Evolutionary conservation across 1,140 invertebrate genomes (phyloP).

Genomic region (Zelostemma sp.): DNA sequence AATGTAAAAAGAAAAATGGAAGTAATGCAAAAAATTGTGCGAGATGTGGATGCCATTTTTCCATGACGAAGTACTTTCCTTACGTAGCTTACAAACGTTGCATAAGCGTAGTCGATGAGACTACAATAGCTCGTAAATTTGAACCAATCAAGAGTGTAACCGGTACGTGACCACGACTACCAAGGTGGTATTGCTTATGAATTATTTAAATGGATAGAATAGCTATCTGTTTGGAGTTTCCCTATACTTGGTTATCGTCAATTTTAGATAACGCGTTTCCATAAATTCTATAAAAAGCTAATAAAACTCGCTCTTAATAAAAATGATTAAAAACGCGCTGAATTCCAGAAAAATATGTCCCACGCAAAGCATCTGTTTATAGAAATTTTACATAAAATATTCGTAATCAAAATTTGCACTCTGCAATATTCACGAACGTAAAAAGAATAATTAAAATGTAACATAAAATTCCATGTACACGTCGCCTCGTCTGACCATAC

Average conservation of each 20-base stretch:
- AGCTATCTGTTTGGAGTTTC: conserved; percentile 47
- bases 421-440: too few species aligned
- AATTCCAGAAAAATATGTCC: too few species aligned
- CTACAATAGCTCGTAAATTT: conserved; percentile 69
- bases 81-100: conserved; percentile 56
- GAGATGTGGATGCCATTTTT: conserved; percentile 53
- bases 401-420: too few species aligned
- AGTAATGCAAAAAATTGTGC: too few species aligned
- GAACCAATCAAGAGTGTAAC: conserved; percentile 64
- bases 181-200: conserved; percentile 66
- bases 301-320: neutral
- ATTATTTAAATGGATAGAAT: conserved; percentile 64
- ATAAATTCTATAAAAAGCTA: conserved; percentile 34
- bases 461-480: too few species aligned
- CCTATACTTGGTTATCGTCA: conserved; percentile 31
- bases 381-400: too few species aligned
- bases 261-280: conserved; percentile 34
- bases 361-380: too few species aligned
- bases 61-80: conserved; percentile 62
- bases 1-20: neutral
- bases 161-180: conserved; percentile 63
- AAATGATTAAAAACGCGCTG: too few species aligned
- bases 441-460: too few species aligned
- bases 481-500: too few species aligned
- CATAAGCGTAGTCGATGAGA: conserved; percentile 67